These are phyloP conservation scores for Prionace glauca DNA, from an alignment of 2,797 vertebrate species.

Conservation along the genomic window DNA sequence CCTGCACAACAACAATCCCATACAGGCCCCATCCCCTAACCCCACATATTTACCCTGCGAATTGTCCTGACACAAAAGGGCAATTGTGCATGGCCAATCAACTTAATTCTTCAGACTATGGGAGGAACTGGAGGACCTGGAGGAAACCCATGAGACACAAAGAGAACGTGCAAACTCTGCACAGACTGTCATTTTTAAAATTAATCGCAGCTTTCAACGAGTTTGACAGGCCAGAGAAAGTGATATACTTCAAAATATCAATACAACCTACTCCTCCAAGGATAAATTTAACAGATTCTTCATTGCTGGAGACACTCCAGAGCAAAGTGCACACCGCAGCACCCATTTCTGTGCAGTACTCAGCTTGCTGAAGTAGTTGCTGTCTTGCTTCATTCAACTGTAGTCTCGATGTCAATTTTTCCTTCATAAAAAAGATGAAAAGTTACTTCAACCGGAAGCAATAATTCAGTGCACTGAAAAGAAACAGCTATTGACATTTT, in stretches of 20 bases:
- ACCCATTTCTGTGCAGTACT: conserved; percentile 81
- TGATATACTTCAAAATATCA: background rate
- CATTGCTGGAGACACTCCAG: conserved; percentile 76
- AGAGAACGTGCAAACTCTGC: too few species aligned
- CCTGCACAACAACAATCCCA: too few species aligned
- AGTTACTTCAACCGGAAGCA: background rate
- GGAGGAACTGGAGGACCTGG: too few species aligned
- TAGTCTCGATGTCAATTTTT: conserved; percentile 74
- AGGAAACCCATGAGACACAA: too few species aligned
- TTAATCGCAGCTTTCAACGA: background rate
- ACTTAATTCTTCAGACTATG: too few species aligned
- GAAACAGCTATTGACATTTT: background rate
- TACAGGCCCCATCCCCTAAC: too few species aligned
- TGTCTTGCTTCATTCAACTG: conserved; percentile 69
- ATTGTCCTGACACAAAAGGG: too few species aligned
- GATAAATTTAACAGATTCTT: conserved; percentile 73
- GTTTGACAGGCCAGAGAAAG: background rate
- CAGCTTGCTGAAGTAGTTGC: conserved; percentile 78
- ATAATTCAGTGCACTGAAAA: conserved; percentile 37
- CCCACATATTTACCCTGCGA: too few species aligned
- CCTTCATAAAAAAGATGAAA: conserved; percentile 57
- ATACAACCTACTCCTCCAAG: conserved; percentile 70
- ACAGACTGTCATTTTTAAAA: background rate
- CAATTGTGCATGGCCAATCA: too few species aligned
- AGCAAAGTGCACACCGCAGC: conserved; percentile 72